Evolutionary conservation across 1,140 invertebrate genomes (phyloP).

Genomic region (Lepidurus apus): DNA sequence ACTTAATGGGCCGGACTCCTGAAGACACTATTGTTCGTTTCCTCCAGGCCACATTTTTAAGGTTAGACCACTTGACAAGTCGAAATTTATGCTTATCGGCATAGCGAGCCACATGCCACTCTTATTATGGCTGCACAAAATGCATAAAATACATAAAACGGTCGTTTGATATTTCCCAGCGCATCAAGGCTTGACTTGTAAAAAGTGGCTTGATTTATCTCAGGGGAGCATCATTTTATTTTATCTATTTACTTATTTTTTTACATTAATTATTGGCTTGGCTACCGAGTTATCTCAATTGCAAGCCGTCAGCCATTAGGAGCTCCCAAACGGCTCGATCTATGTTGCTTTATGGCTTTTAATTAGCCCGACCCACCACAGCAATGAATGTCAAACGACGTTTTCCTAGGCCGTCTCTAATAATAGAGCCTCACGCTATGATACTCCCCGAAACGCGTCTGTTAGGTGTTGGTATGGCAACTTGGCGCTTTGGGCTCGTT

Average conservation of each 20-base stretch:
- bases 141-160: slow-evolving; percentile 14
- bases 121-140: slow-evolving; percentile 6
- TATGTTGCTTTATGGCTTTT: no score
- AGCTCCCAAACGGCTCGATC: background rate
- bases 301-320: background rate
- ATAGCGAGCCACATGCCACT: background rate
- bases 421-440: background rate
- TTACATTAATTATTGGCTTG: background rate
- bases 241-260: background rate
- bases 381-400: no score
- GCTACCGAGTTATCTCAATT: background rate
- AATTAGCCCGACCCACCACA: background rate
- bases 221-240: background rate
- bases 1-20: slow-evolving; percentile 12
- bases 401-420: background rate
- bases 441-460: background rate
- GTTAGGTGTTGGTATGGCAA: slow-evolving; percentile 7
- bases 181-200: background rate
- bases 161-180: background rate
- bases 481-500: background rate
- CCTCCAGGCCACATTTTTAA: slow-evolving; percentile 18
- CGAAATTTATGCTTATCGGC: slow-evolving; percentile 15
- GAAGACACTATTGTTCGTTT: slow-evolving; percentile 12
- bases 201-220: background rate
- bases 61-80: slow-evolving; percentile 6